Conservation (phyloP, 2,113 vertebrate species). For the Daphoenositta chrysoptera region DNA sequence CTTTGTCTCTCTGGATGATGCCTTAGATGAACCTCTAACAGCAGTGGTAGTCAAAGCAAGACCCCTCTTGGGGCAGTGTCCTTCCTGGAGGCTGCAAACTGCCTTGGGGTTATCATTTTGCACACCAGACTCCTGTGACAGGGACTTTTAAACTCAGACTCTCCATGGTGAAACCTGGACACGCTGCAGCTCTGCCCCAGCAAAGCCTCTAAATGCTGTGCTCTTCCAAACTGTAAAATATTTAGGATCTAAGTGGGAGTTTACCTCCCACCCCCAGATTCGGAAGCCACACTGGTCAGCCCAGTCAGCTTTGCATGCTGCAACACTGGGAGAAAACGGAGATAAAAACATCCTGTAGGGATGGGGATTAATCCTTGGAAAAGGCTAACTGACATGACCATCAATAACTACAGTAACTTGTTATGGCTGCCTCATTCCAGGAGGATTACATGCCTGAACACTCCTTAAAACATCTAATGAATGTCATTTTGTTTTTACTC, state of each 20-base stretch:
- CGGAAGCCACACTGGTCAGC: neutral
- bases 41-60: neutral
- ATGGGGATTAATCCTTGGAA: conserved; percentile 66
- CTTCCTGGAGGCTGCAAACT: neutral
- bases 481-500: conserved; percentile 68
- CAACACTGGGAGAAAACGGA: conserved; percentile 17
- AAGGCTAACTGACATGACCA: conserved; percentile 62
- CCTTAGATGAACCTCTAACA: neutral
- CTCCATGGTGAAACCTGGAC: neutral
- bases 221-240: neutral
- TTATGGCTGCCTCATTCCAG: conserved; percentile 71
- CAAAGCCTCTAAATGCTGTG: neutral
- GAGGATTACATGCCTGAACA: conserved; percentile 71
- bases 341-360: conserved; percentile 60
- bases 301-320: neutral
- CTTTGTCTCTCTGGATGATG: neutral
- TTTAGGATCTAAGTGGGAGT: neutral
- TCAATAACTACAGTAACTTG: conserved; percentile 73
- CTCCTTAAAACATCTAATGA: conserved; percentile 69
- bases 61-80: neutral
- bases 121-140: neutral
- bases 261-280: neutral
- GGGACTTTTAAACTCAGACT: neutral
- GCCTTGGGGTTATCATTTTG: neutral
- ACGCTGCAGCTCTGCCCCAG: neutral